A percentile compares a stretch with the other conserved stretches of the same genome.
Evolutionary conservation across 2,888 invertebrate genomes (phyloP).

Genomic region (Hirtodrosophila cameraria): DNA sequence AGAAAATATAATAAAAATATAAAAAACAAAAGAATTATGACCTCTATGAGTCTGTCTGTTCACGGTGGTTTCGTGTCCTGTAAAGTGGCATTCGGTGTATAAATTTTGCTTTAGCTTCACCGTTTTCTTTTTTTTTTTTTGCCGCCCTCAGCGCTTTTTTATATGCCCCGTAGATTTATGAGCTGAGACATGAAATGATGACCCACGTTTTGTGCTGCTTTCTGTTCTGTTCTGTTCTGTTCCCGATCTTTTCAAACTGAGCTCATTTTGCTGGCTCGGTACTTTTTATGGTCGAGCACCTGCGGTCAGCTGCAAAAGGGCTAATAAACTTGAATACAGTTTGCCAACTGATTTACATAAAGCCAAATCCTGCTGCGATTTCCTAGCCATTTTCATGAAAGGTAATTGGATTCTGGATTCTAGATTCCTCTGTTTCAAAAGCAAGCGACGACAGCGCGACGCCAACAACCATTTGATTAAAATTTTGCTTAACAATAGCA

Average conservation of each 20-base stretch:
- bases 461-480: conserved; percentile 70
- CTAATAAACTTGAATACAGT: conserved; percentile 69
- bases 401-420: conserved; percentile 69
- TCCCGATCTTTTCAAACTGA: conserved; percentile 1
- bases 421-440: conserved; percentile 1
- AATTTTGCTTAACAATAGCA: conserved; percentile 50
- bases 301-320: conserved; percentile 74
- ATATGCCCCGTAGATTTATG: conserved; percentile 71
- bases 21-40: conserved; percentile 62
- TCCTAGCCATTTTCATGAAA: conserved; percentile 65
- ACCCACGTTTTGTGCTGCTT: conserved; percentile 54
- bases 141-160: conserved; percentile 64
- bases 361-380: conserved; percentile 54
- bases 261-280: conserved; percentile 63
- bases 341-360: conserved; percentile 70
- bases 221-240: conserved; percentile 33
- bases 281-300: conserved; percentile 76
- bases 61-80: conserved; percentile 5
- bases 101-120: conserved; percentile 18
- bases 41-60: conserved; percentile 65
- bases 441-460: conserved; percentile 43
- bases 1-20: conserved; percentile 13
- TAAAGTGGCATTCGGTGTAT: conserved; percentile 26
- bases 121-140: too few species aligned
- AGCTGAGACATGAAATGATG: conserved; percentile 77